Evolutionary conservation across 2,888 invertebrate species (phyloP).

Genomic region (Caenorhabditis sulstoni): DNA sequence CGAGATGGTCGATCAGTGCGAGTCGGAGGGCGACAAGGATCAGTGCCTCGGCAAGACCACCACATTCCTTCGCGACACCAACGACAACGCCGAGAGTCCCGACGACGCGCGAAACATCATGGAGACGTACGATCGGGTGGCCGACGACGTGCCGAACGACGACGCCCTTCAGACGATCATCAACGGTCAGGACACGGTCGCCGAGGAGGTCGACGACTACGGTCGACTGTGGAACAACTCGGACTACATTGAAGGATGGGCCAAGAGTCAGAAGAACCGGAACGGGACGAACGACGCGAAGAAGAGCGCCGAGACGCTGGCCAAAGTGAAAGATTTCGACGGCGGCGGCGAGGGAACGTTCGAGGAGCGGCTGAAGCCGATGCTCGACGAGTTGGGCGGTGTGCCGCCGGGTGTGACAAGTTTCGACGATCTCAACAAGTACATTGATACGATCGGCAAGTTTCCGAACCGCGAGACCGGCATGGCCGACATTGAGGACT

Average conservation of each 20-base stretch:
- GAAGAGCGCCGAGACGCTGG: neutral
- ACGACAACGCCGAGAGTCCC: neutral
- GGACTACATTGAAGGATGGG: conserved; percentile 8
- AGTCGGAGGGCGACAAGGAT: neutral
- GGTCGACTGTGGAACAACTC: neutral
- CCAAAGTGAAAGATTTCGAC: neutral
- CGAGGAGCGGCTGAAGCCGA: neutral
- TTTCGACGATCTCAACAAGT: neutral
- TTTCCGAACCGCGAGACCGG: neutral
- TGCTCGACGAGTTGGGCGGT: neutral
- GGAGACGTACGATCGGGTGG: neutral
- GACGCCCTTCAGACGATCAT: neutral
- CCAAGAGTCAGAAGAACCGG: neutral
- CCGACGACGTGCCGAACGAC: neutral
- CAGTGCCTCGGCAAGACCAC: neutral
- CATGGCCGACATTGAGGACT: neutral
- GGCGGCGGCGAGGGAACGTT: neutral
- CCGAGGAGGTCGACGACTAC: neutral
- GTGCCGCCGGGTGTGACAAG: neutral
- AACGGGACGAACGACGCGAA: neutral
- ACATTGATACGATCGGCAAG: neutral
- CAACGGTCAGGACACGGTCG: neutral
- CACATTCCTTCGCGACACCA: neutral
- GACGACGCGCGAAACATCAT: neutral
- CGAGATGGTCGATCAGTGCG: neutral